Base-by-base conservation (phyloP, 2,888 invertebrate species). In the Smittia sp. region DNA sequence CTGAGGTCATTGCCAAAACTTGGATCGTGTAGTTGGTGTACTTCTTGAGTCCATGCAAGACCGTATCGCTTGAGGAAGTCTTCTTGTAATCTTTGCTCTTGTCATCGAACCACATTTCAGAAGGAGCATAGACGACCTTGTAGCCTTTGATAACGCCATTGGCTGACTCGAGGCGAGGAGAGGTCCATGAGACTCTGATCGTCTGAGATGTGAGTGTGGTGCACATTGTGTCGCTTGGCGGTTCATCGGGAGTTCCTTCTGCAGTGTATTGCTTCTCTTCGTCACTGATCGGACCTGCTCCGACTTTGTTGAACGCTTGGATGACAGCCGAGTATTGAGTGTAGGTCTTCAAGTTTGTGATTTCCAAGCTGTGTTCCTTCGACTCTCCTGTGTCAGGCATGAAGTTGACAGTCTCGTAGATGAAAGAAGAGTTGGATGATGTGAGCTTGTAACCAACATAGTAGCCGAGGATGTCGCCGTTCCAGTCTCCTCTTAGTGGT, bases 11-110 rank as follows among this genome's bases (percentile, higher is more conserved):
- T 22, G 97, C 96, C 77, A 96, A 84, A 38, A 98, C 95, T 86
- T 96, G 95, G 89, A 98, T 94, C 74, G 95, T 96, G 83, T 97
- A 98, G 84, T 98, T 97, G 1, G 96, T 97, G 84, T 90, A 96
- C 81, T 96, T 96, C 82, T 94, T 93, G 73, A 98, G 86, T 72
- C 94, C 94, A 80, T 94, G 94, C n/a, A 95, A 86, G 78, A 94
- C 94, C 0, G 94, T 94, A 83, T 95, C 94, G 78, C 93, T 93
- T 76, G 93, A 92, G n/a, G 93, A 90, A 3, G 94, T 94, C 77
- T 93, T 93, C 83, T 94, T 94, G 7, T 93, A 92, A 79, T 94
- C 94, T 78, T 94, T 94, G 18, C 91, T 91, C 79, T 92, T 94
- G 80, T 94, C 94, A 80, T 94, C 92, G 93, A 77, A 94, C 95